Evolutionary conservation across 2,113 vertebrate genomes (phyloP).

Genomic region (Athene cunicularia): DNA sequence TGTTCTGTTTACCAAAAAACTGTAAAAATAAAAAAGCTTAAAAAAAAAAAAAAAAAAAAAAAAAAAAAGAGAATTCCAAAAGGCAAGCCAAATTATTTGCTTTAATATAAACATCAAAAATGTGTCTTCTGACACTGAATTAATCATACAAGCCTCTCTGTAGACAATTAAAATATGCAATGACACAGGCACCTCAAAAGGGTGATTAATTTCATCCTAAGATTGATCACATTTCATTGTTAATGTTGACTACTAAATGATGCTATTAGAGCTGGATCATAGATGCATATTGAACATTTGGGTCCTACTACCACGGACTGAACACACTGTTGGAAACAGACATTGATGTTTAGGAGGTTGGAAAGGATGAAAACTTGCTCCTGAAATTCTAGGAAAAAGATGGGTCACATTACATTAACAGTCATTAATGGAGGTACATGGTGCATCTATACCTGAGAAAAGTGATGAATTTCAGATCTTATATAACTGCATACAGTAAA

Average conservation of each 20-base stretch:
- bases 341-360: background rate
- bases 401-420: background rate
- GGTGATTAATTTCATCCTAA: background rate
- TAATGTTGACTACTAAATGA: background rate
- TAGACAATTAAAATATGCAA: background rate
- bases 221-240: background rate
- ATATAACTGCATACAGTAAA: background rate
- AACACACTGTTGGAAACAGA: background rate
- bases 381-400: background rate
- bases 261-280: background rate
- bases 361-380: background rate
- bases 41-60: background rate
- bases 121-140: background rate
- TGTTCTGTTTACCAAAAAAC: background rate
- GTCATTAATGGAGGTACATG: background rate
- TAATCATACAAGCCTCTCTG: background rate
- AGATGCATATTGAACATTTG: background rate
- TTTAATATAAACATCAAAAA: background rate
- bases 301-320: background rate
- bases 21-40: background rate
- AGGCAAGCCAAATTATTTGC: background rate
- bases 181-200: background rate
- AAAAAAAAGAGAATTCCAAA: background rate
- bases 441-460: background rate
- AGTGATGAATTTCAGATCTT: background rate